Base-by-base conservation (phyloP, 2,888 invertebrate genomes). In the Eutolmus rufibarbis region DNA sequence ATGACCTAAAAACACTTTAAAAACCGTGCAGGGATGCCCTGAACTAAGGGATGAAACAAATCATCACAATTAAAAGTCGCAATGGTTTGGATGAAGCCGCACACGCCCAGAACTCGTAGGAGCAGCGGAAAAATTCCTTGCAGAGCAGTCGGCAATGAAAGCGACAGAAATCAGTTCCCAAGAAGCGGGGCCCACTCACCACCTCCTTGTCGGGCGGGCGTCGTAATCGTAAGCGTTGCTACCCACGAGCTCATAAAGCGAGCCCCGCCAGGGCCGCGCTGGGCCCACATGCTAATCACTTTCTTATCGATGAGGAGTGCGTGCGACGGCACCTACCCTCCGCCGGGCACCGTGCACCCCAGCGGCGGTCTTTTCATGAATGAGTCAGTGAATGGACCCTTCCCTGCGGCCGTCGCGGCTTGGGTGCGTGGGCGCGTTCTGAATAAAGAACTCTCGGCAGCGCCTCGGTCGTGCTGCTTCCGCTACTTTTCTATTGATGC, bases 331-430 rank as follows among this genome's bases (percentile, higher is more conserved):
- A 4, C 31, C 34, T 7, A 34, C 37, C 37, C 34, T 34, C 74
- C 31, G 14, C n/a, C n/a, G 51, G 8, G 51, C 51, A 0, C 57
- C 57, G 23, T 2, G 19, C 57, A 7, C 34, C 3, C 9, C 40
- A 2, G 66, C 66, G 28, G 12, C 8, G 12, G 12, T 14, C 66
- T 43, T 43, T 78, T 78, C 43, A 78, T 78, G 78, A 78, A 78
- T 78, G 78, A 78, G 23, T 78, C 78, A 78, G 78, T 78, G 78
- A 78, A 78, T 43, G 78, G 78, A 78, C 23, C 14, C 78, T 19
- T 66, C 23, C 66, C n/a, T 23, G n/a, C 23, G 43, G 14, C 66
- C 66, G 8, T 12, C 23, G 28, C 16, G 43, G 43, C 43, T 43
- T 46, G 78, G 23, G 43, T 77, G 23, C 46, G 78, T 78, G 78